Percentiles rank a stretch among this genome's conserved stretches.
Evolutionary conservation across 2,888 invertebrate genomes (phyloP).

Genomic region (Dryobota labecula): DNA sequence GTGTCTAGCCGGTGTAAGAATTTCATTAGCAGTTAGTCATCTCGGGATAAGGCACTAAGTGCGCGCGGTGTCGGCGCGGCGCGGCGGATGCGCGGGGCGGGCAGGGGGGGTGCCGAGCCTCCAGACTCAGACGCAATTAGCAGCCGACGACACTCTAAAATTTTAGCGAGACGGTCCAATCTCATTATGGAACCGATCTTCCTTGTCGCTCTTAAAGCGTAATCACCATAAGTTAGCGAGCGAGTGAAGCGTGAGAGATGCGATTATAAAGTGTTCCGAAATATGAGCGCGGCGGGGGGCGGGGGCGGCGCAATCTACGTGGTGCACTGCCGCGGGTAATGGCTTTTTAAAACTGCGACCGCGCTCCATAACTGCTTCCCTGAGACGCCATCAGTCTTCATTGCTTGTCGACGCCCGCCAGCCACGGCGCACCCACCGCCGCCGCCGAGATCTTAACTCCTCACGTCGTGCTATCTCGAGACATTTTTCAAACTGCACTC

Average conservation of each 20-base stretch:
- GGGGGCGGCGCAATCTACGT: constrained; percentile 84
- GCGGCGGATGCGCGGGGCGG: constrained; percentile 39
- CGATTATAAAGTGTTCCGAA: constrained; percentile 90
- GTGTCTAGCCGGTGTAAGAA: constrained; percentile 74
- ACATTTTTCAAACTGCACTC: constrained; percentile 79
- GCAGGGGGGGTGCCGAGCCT: constrained; percentile 66
- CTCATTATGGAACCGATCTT: constrained; percentile 90
- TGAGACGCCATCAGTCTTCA: constrained; percentile 90
- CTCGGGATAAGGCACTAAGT: constrained; percentile 73
- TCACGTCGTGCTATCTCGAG: constrained; percentile 80
- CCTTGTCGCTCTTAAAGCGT: constrained; percentile 89
- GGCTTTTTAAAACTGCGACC: constrained; percentile 91
- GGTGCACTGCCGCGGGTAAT: constrained; percentile 89
- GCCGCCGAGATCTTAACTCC: constrained; percentile 84
- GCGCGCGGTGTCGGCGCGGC: constrained; percentile 62
- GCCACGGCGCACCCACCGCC: constrained; percentile 59
- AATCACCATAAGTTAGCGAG: constrained; percentile 90
- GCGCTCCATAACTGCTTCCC: constrained; percentile 90
- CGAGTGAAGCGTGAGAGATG: constrained; percentile 90
- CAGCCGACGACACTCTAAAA: constrained; percentile 88
- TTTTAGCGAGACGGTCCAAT: constrained; percentile 90
- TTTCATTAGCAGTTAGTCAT: constrained; percentile 79
- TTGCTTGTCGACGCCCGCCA: constrained; percentile 90
- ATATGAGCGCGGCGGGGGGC: constrained; percentile 83
- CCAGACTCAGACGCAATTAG: constrained; percentile 87